Evolutionary conservation across 2,888 invertebrate species (phyloP), one percentile per base, ranked within the genome.

Genomic region (Nomada fabriciana): DNA sequence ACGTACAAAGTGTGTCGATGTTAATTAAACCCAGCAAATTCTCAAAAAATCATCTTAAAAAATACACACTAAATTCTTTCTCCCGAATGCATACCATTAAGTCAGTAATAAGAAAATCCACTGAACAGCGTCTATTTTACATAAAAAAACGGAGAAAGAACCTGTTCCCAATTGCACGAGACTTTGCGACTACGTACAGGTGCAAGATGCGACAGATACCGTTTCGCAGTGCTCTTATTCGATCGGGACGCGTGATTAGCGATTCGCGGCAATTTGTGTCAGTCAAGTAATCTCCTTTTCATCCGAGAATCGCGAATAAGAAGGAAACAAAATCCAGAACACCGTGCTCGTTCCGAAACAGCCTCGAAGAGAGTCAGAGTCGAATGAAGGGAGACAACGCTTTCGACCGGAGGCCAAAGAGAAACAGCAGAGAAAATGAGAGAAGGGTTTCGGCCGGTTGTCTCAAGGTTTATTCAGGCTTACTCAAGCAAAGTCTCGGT

Each of bases 401-500:
- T 23, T 1, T 15, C 23, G 63, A 59, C 42, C 55, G 42, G 65
- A 69, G 42, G 73, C 47, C 36, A 9, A 61, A 50, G n/a, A 43
- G 61, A 60, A 79, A 60, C 67, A 74, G 74, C 64, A 43, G 52
- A 55, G 63, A 76, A 71, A 67, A 82, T 53, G 80, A 72, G 82
- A 80, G 84, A 84, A 86, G 80, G 74, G 86, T 84, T 88, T 84
- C 59, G 81, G 68, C 82, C 73, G 77, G 77, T 79, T 81, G 82
- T 86, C 77, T 88, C 81, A 80, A 86, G 86, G 74, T 86, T 86
- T 86, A 83, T 84, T 86, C 87, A 82, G 73, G 79, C 76, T 83
- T 83, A 74, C 78, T 68, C 80, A 74, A 77, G 65, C 76, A 81
- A 74, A 86, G 87, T 88, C 80, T 88, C 84, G 80, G 84, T 86